Evolutionary conservation across 2,888 invertebrate genomes (phyloP), one percentile per base, ranked within the genome.

Genomic region (Halictus quadricinctus): DNA sequence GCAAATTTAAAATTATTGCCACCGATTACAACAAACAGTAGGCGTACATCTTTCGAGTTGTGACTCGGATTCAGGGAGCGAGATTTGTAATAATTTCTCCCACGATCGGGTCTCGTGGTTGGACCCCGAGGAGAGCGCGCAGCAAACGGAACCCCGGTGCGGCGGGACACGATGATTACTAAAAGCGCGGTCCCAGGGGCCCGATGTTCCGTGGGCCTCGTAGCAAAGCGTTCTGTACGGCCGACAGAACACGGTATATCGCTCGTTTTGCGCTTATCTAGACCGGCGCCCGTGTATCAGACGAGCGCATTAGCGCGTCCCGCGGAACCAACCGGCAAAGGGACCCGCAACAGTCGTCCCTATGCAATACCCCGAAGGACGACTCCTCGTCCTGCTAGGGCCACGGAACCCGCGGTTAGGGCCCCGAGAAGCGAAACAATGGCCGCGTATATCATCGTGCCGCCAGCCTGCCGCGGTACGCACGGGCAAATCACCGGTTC

Each of bases 381-480:
- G 73, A 54, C 58, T n/a, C 72, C 36, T 70, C 76, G 73, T 72
- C 72, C 76, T 64, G 64, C 64, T 64, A 81, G 82, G 73, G 76
- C 76, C 54, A 73, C 76, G 72, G 85, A 66, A 78, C 85, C 60
- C 60, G 76, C 70, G 66, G 77, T 81, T 85, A 48, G 48, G 87
- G 80, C 81, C 87, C 88, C 87, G 76, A 43, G 76, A 72, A 82
- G 87, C 87, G 90, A 94, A 91, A 94, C 94, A 94, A 94, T 94
- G 94, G 94, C 91, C 93, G 92, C 94, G 93, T 94, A 94, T 94
- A 94, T 94, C 94, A 94, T 94, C 94, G 91, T 92, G 94, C 92
- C 92, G 91, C 91, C 92, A 91, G 93, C 88, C 91, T 92, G 92
- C 93, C 89, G 92, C 91, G 89, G 93, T 92, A 93, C 93, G 93